Percentiles rank a stretch among this genome's conserved stretches.
Evolutionary conservation across 1,140 invertebrate genomes (phyloP).

Genomic region (Cardiocondyla obscurior): DNA sequence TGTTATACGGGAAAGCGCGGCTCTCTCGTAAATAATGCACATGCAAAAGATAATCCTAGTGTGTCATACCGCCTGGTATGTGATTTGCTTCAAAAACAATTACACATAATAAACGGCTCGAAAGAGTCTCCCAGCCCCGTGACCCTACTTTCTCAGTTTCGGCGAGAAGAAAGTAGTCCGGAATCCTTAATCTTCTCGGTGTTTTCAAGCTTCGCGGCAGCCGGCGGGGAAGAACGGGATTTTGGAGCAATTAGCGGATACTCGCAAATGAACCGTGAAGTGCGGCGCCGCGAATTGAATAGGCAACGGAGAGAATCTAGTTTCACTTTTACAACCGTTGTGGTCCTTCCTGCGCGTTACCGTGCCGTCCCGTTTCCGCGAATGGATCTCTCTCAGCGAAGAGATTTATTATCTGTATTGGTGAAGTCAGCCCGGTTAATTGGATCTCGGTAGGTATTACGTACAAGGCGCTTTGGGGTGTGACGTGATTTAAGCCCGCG

Average conservation of each 20-base stretch:
- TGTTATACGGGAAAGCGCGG: not conserved
- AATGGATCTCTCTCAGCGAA: not conserved
- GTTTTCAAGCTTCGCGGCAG: conserved; percentile 58
- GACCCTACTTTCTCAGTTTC: conserved; percentile 55
- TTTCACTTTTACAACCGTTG: conserved; percentile 53
- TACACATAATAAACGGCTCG: not conserved
- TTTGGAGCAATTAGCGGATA: conserved; percentile 41
- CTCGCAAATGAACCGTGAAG: conserved; percentile 56
- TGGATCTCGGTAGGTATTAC: conserved; percentile 6
- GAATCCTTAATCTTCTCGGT: conserved; percentile 51
- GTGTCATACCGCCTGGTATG: not conserved
- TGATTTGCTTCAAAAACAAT: conserved; percentile 19
- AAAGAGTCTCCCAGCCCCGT: not conserved
- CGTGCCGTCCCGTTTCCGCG: not conserved
- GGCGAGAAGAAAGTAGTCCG: conserved; percentile 51
- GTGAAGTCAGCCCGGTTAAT: conserved; percentile 1
- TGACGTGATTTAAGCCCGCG: conserved; percentile 18
- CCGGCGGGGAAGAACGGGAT: not conserved
- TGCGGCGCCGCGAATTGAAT: conserved; percentile 3
- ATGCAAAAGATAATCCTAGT: not conserved
- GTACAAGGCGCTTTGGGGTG: conserved; percentile 22
- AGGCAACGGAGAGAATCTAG: conserved; percentile 37
- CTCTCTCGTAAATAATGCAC: not conserved
- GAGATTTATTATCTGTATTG: conserved; percentile 15
- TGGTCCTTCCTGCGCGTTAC: not conserved